These are phyloP conservation scores for Coracias cyanogaster DNA, from an alignment of 2,797 vertebrate species.

Conservation along the genomic window DNA sequence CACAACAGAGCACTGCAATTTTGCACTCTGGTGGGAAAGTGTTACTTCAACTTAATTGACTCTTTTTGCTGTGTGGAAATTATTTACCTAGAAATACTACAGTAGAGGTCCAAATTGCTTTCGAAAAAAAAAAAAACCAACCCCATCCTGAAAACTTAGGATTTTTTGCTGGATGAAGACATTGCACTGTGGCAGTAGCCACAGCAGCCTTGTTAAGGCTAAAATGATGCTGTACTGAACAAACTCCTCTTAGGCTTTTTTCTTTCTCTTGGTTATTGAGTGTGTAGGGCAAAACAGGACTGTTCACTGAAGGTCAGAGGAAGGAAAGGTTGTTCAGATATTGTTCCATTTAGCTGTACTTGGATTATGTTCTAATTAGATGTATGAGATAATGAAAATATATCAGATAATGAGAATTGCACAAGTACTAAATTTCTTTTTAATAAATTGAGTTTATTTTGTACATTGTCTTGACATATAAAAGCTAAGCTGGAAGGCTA, in stretches of 20 bases:
- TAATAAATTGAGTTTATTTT: neutral
- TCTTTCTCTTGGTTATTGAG: neutral
- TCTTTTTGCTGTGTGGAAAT: slow-evolving; percentile 21
- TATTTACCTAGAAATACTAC: slow-evolving; percentile 13
- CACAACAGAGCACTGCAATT: slow-evolving; percentile 35
- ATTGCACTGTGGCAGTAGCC: neutral
- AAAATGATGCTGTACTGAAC: neutral
- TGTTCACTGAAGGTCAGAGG: neutral
- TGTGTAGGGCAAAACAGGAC: neutral
- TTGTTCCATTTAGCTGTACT: neutral
- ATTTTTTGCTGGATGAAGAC: neutral
- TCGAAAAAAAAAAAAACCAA: neutral
- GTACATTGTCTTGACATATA: neutral
- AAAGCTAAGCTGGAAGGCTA: neutral
- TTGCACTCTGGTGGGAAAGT: neutral
- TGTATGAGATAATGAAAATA: neutral
- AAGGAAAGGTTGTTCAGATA: neutral
- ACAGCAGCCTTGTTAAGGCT: neutral
- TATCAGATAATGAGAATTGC: neutral
- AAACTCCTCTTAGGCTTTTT: neutral
- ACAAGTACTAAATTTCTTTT: neutral
- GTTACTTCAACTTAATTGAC: slow-evolving; percentile 57
- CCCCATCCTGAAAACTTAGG: neutral
- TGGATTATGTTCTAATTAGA: neutral
- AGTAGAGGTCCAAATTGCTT: neutral